A percentile compares a stretch with the other conserved stretches of the same genome.
phyloP scores from a whole-genome alignment of 2,113 vertebrate species.

The Siphamia tubifer region DNA sequence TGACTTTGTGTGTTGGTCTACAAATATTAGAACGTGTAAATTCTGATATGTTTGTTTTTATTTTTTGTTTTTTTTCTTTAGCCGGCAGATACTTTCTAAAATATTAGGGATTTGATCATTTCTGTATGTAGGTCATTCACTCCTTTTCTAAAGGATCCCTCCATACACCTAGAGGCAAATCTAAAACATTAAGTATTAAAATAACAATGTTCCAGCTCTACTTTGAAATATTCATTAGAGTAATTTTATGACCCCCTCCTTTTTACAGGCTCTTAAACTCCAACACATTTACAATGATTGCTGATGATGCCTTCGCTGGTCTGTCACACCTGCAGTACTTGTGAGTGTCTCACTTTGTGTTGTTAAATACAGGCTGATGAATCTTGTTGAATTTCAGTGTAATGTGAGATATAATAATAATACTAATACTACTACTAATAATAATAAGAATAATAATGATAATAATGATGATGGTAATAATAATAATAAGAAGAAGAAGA shows the following conservation, averaged over 20 bases:
- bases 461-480: too few species aligned
- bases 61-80: background rate
- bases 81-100: too few species aligned
- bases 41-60: too few species aligned
- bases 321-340: constrained; percentile 93
- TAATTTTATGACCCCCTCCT: background rate
- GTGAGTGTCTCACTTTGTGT: constrained; percentile 74
- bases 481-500: too few species aligned
- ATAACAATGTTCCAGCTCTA: too few species aligned
- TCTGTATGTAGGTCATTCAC: background rate
- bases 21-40: background rate
- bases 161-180: background rate
- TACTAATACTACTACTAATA: too few species aligned
- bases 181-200: background rate
- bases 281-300: constrained; percentile 88
- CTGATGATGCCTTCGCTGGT: constrained; percentile 89
- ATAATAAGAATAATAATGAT: too few species aligned
- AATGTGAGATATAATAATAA: too few species aligned
- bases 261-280: constrained; percentile 89
- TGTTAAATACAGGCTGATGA: background rate
- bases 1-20: constrained; percentile 14
- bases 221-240: too few species aligned
- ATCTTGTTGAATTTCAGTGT: too few species aligned
- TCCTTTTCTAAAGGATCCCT: background rate
- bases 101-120: too few species aligned